Conservation (phyloP, 1,140 invertebrate species). For the Panagrolaimus sp. region DNA sequence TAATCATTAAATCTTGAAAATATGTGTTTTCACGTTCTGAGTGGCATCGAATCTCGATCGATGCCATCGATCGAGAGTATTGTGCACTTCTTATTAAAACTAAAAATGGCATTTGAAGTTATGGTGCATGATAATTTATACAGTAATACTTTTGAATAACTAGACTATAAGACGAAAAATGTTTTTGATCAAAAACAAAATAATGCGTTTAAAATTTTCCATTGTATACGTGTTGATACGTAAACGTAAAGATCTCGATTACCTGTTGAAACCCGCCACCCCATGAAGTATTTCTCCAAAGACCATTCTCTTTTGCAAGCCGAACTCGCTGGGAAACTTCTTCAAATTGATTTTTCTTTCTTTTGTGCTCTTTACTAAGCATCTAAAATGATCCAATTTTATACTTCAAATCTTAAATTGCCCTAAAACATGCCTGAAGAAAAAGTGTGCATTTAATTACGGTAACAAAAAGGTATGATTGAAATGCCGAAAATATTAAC, state of each 20-base stretch:
- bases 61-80: too few relatives aligned
- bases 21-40: too few relatives aligned
- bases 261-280: slow-evolving; percentile 54
- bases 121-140: too few relatives aligned
- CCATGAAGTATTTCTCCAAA: slow-evolving; percentile 55
- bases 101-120: too few relatives aligned
- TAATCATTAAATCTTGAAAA: too few relatives aligned
- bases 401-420: not conserved
- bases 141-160: too few relatives aligned
- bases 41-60: too few relatives aligned
- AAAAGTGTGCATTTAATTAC: slow-evolving; percentile 53
- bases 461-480: slow-evolving; percentile 53
- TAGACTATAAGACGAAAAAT: too few relatives aligned
- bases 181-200: slow-evolving; percentile 16
- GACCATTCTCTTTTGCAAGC: slow-evolving; percentile 51
- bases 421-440: slow-evolving; percentile 35
- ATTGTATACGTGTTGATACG: not conserved
- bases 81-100: too few relatives aligned
- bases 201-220: not conserved
- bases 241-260: not conserved
- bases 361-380: slow-evolving; percentile 23
- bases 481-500: slow-evolving; percentile 50
- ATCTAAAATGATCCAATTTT: slow-evolving; percentile 23
- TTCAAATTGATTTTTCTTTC: slow-evolving; percentile 33
- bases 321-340: slow-evolving; percentile 44